Evolutionary conservation across 92 coral and sea anemone genomes (phyloP), one percentile per base, ranked within the genome.

Genomic region (Actinostola sp.): DNA sequence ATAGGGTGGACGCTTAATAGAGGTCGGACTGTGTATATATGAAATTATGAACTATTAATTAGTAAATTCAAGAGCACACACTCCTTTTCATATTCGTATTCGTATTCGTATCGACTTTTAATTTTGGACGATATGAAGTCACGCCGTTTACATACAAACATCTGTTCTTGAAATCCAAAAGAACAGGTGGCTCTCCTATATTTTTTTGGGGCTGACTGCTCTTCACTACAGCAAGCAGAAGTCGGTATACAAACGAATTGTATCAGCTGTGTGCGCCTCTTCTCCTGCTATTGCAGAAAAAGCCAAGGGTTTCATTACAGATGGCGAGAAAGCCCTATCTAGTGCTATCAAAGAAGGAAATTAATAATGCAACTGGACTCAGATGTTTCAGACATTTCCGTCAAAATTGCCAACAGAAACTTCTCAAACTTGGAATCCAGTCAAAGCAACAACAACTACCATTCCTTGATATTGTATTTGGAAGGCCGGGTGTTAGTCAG

Each of bases 211-310:
- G 1, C 92, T 82, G 0, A 77, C 92, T 3, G 67, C 72, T 78
- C 66, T 87, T 19, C 92, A 87, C 45, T 88, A 86, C 49, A 69
- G 41, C 61, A 87, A 82, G n/a, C n/a, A n/a, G n/a, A n/a, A n/a
- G n/a, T n/a, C n/a, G n/a, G n/a, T n/a, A n/a, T n/a, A n/a, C n/a
- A n/a, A n/a, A n/a, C n/a, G n/a, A n/a, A n/a, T n/a, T n/a, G n/a
- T n/a, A 82, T 25, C 56, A 53, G 67, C 66, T 60, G n/a, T n/a
- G n/a, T n/a, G n/a, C n/a, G 81, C 19, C 1, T 23, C 84, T 61
- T 86, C 76, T 60, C 66, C 41, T 42, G 20, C 52, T 33, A 49
- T 86, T 10, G 54, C 87, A 26, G 6, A 34, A 48, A 67, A 81
- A 9, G 76, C 77, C 6, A 86, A 70, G 76, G 87, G 80, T 1